phyloP scores from a whole-genome alignment of 2,113 vertebrate species.

The Gymnobelideus leadbeateri region DNA sequence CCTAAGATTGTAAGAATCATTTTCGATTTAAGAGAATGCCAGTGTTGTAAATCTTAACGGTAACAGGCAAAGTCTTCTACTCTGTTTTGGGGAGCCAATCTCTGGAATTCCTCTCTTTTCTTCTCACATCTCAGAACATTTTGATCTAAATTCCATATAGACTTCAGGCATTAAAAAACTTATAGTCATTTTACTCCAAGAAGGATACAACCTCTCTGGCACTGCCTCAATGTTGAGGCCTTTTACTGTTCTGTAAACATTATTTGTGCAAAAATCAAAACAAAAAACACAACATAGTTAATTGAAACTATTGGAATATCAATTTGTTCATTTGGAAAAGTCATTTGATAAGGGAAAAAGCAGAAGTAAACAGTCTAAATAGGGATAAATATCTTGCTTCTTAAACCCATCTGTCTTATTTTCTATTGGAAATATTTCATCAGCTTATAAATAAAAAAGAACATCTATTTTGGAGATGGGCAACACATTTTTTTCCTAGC shows the following conservation, averaged over 20 bases:
- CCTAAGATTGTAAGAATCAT: not conserved
- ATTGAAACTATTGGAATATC: constrained; percentile 51
- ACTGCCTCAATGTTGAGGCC: not conserved
- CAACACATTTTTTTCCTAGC: constrained; percentile 81
- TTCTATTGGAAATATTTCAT: constrained; percentile 76
- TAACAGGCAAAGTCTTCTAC: not conserved
- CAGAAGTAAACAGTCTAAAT: constrained; percentile 69
- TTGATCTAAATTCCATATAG: not conserved
- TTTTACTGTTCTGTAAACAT: constrained; percentile 7
- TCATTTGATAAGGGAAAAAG: constrained; percentile 71
- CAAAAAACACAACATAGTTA: not conserved
- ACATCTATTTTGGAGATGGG: constrained; percentile 82
- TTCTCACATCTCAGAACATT: not conserved
- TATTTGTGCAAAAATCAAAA: not conserved
- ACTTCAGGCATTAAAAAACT: not conserved
- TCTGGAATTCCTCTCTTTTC: not conserved
- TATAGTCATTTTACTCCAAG: constrained; percentile 13
- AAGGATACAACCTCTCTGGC: not conserved
- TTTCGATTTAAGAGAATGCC: not conserved
- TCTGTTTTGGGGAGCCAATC: not conserved
- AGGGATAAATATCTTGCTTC: constrained; percentile 78
- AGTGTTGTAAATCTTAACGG: constrained; percentile 7
- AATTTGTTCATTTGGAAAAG: constrained; percentile 77
- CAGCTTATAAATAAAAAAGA: constrained; percentile 83
- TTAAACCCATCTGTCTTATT: constrained; percentile 80